These are phyloP conservation scores for Rhynchopsitta pachyrhyncha DNA, from an alignment of 2,113 vertebrate species.

Conservation along the genomic window DNA sequence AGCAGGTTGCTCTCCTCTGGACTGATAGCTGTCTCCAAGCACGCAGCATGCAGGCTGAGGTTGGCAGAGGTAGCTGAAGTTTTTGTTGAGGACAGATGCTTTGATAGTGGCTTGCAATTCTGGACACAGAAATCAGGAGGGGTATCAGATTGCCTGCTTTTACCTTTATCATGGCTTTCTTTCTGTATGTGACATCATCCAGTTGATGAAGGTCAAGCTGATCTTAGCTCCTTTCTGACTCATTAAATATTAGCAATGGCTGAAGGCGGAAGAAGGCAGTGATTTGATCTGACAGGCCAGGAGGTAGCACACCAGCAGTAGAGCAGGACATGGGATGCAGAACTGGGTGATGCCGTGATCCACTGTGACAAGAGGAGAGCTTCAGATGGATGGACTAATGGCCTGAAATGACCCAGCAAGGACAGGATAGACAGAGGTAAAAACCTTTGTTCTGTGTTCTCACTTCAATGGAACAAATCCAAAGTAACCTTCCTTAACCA, in stretches of 20 bases:
- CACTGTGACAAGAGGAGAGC: slow-evolving; percentile 34
- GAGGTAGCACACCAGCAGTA: slow-evolving; percentile 14
- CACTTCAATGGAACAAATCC: not conserved
- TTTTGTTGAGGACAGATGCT: not conserved
- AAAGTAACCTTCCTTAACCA: not conserved
- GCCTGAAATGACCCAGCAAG: slow-evolving; percentile 24
- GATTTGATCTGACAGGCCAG: slow-evolving; percentile 50
- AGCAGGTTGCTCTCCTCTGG: not conserved
- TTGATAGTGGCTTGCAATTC: not conserved
- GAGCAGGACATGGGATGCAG: not conserved
- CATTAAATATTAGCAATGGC: slow-evolving; percentile 21
- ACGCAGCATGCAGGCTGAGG: not conserved
- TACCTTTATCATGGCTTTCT: not conserved
- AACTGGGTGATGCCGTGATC: not conserved
- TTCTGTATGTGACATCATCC: slow-evolving; percentile 11
- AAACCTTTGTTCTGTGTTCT: not conserved
- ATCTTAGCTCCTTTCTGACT: slow-evolving; percentile 37
- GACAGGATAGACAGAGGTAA: not conserved
- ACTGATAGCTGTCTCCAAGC: not conserved
- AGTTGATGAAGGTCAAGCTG: slow-evolving; percentile 34
- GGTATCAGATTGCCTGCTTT: not conserved
- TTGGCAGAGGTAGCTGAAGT: not conserved
- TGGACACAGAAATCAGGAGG: not conserved
- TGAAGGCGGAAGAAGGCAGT: not conserved
- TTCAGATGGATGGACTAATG: not conserved